Conservation (phyloP, 2,797 vertebrate genomes). For the Sciurus vulgaris region DNA sequence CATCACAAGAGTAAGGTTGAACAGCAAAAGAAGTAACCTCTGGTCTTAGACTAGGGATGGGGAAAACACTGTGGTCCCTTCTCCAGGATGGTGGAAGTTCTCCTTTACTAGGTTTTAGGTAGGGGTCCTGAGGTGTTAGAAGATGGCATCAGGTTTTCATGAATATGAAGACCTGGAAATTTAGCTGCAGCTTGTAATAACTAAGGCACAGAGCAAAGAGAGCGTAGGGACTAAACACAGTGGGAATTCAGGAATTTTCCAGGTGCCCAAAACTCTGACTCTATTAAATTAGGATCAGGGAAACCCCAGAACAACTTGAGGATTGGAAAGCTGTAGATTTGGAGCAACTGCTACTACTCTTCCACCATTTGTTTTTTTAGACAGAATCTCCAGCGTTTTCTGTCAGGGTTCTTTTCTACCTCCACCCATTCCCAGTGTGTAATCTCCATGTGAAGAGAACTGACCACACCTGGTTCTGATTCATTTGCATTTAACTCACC, state of each 20-base stretch:
- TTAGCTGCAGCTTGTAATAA: background rate
- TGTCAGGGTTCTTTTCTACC: background rate
- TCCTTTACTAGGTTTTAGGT: background rate
- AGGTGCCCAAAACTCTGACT: background rate
- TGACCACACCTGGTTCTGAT: slow-evolving; percentile 46
- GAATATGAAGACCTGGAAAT: background rate
- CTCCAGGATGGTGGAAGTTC: background rate
- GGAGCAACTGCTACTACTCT: background rate
- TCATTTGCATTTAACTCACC: slow-evolving; percentile 44
- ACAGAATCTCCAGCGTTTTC: slow-evolving; percentile 1
- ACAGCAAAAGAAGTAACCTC: background rate
- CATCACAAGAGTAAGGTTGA: background rate
- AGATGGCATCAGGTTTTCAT: background rate
- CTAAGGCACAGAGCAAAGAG: background rate
- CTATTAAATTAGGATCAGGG: background rate
- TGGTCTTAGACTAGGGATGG: background rate
- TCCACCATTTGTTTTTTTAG: background rate
- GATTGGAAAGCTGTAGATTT: background rate
- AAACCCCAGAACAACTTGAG: background rate
- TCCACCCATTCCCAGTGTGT: too few relatives aligned
- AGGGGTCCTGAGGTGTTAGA: background rate
- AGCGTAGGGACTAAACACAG: accelerated
- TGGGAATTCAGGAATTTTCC: background rate
- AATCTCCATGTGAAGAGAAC: background rate
- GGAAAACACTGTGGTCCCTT: background rate